Evolutionary conservation across 2,797 vertebrate species (phyloP), one percentile per base, ranked within the genome.

Genomic region (Spheniscus humboldti): DNA sequence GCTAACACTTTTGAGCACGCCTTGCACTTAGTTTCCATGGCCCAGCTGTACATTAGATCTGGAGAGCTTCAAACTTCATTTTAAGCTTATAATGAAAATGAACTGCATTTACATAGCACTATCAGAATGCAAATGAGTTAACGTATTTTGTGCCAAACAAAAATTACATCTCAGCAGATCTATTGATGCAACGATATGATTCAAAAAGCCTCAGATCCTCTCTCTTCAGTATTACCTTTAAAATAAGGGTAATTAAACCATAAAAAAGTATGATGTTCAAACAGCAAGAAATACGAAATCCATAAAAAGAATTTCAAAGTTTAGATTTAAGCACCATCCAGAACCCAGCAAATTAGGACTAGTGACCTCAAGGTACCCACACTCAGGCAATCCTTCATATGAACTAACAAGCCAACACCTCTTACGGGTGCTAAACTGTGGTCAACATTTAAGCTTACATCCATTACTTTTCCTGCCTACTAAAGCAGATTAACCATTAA

Each of bases 151-250:
- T 63, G 47, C 35, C 13, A 0, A 79, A 85, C 67, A 67, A 83
- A 95, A 75, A 39, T 16, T 62, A 9, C 71, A 82, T 66, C 67
- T 94, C 63, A 94, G 71, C 71, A 82, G 50, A 89, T 50, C 55
- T n/a, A 52, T 0, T 72, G 69, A 88, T 60, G 31, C 45, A 47
- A 28, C 14, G 33, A 12, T 22, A 43, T 0, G 0, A 45, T 57
- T 82, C 55, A 39, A 43, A 83, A 74, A 57, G 25, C 41, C 33
- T 53, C 55, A 50, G 18, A 86, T 66, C 20, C 17, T 37, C 31
- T 66, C 56, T 75, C 75, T 43, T 50, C 4, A 3, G 10, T 53
- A 66, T 20, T 48, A 37, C 25, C 71, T 85, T 57, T 66, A 72
- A 78, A 88, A 78, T 11, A 75, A 75, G 11, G 18, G 22, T 73